These are phyloP conservation scores for Amphiprion ocellaris DNA, from an alignment of 2,113 vertebrate genomes.

Conservation along the genomic window DNA sequence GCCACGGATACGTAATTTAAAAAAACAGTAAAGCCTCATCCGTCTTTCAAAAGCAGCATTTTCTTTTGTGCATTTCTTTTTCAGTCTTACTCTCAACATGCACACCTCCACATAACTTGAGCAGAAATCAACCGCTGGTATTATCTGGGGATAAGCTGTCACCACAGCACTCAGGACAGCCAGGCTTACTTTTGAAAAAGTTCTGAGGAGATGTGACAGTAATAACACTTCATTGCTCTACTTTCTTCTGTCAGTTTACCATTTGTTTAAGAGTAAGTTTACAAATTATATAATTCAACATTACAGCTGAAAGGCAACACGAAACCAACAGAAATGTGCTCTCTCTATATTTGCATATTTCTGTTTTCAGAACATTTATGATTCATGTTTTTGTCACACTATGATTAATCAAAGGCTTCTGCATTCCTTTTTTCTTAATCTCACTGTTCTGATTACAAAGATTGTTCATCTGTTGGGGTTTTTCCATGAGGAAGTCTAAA, in stretches of 20 bases:
- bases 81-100: slow-evolving; percentile 26
- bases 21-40: slow-evolving; percentile 15
- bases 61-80: slow-evolving; percentile 47
- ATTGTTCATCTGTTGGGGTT: no score
- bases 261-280: not conserved
- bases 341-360: not conserved
- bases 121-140: slow-evolving; percentile 32
- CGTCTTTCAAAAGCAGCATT: slow-evolving; percentile 5
- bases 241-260: not conserved
- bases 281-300: not conserved
- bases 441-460: no score
- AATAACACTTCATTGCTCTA: not conserved
- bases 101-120: slow-evolving; percentile 38
- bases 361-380: not conserved
- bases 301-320: not conserved
- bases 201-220: slow-evolving; percentile 13
- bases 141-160: slow-evolving; percentile 47
- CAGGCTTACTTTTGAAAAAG: not conserved
- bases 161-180: slow-evolving; percentile 16
- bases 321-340: not conserved
- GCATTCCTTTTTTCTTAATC: no score
- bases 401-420: no score
- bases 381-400: slow-evolving; percentile 13
- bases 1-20: slow-evolving; percentile 7
- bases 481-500: no score